Conservation (phyloP, 2,113 vertebrate genomes). For the Pampusana beccarii region DNA sequence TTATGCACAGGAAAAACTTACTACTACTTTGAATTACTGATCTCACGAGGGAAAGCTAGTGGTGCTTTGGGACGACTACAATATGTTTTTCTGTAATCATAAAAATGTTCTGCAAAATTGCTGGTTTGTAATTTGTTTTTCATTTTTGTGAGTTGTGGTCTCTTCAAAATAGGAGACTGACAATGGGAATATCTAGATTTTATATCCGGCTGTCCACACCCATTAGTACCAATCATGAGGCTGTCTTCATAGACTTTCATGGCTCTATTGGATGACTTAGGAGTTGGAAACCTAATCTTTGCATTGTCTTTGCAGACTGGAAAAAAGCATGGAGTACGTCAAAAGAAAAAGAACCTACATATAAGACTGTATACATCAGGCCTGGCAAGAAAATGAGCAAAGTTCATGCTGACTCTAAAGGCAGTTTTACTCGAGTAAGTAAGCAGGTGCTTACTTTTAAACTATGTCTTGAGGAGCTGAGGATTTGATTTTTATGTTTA, state of each 20-base stretch:
- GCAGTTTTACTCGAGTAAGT: not conserved
- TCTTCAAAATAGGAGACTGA: not conserved
- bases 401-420: not conserved
- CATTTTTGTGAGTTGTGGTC: not conserved
- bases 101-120: slow-evolving; percentile 25
- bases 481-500: not conserved
- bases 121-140: slow-evolving; percentile 45
- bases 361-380: not conserved
- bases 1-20: slow-evolving; percentile 42
- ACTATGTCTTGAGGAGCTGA: not conserved
- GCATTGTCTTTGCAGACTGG: not conserved
- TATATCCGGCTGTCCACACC: not conserved
- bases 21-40: slow-evolving; percentile 51
- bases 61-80: slow-evolving; percentile 17
- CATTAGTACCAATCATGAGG: not conserved
- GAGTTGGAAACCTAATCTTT: not conserved
- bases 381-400: not conserved
- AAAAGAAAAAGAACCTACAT: not conserved
- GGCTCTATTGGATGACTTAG: not conserved
- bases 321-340: not conserved
- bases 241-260: not conserved
- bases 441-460: not conserved
- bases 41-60: slow-evolving; percentile 19
- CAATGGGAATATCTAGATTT: not conserved
- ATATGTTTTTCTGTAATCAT: slow-evolving; percentile 19